phyloP scores from a whole-genome alignment of 2,113 vertebrate species.

The Aramus guarauna region DNA sequence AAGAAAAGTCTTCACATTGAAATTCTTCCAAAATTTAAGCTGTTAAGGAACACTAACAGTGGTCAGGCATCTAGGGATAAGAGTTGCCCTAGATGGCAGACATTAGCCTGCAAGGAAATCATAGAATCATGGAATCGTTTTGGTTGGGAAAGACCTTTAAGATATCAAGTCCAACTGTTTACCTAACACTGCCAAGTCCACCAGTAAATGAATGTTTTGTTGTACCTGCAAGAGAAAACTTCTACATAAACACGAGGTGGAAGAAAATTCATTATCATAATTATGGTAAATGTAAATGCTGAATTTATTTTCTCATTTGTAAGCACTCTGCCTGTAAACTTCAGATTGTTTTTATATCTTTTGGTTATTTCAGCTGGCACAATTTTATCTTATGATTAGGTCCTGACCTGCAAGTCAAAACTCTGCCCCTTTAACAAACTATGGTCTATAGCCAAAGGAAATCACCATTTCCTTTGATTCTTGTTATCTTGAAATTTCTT shows the following conservation, averaged over 20 bases:
- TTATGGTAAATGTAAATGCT: neutral
- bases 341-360: neutral
- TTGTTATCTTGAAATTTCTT: neutral
- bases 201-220: neutral
- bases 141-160: too few species aligned
- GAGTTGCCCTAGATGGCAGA: neutral
- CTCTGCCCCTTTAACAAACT: neutral
- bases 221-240: neutral
- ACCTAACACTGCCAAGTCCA: too few species aligned
- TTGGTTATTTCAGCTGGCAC: neutral
- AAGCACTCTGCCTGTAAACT: neutral
- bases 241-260: neutral
- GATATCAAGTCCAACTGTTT: too few species aligned
- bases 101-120: neutral
- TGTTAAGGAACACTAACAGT: neutral
- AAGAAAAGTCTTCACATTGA: neutral
- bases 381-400: neutral
- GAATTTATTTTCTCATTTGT: neutral
- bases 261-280: neutral
- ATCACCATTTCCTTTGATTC: neutral
- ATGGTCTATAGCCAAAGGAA: neutral
- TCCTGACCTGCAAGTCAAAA: neutral
- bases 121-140: too few species aligned
- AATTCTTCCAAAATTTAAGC: neutral
- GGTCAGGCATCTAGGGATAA: neutral